These are phyloP conservation scores for Aphaenogaster rudis DNA, from an alignment of 1,140 invertebrate species.

Conservation along the genomic window DNA sequence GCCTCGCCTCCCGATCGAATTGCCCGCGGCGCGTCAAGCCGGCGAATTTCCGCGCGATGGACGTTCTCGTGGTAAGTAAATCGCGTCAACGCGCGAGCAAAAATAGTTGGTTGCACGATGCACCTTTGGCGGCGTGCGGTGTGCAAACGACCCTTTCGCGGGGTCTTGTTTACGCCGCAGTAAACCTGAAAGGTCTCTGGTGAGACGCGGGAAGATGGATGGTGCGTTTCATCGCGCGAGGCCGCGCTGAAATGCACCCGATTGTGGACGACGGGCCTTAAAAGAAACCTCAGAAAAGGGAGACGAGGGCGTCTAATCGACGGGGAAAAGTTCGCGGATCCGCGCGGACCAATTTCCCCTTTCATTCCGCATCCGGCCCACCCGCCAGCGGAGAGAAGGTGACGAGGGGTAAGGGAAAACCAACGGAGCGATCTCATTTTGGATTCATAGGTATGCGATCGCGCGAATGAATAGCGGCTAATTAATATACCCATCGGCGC, in stretches of 20 bases:
- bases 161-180: slow-evolving; percentile 52
- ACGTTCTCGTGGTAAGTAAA: slow-evolving; percentile 31
- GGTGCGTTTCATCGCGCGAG: slow-evolving; percentile 22
- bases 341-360: slow-evolving; percentile 1
- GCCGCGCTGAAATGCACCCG: slow-evolving; percentile 13
- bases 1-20: slow-evolving; percentile 24
- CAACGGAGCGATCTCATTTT: slow-evolving; percentile 30
- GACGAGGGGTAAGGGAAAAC: neutral
- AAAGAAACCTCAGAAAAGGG: neutral
- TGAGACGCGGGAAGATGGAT: slow-evolving; percentile 41
- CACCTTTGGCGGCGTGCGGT: slow-evolving; percentile 12
- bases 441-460: slow-evolving; percentile 50
- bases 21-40: neutral
- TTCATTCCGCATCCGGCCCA: slow-evolving; percentile 19
- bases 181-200: slow-evolving; percentile 48
- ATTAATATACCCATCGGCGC: slow-evolving; percentile 48
- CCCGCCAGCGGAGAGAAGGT: too few species aligned
- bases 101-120: neutral
- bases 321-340: slow-evolving; percentile 21
- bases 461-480: slow-evolving; percentile 57
- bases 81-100: neutral
- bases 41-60: slow-evolving; percentile 32
- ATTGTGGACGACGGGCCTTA: neutral
- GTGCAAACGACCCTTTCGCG: slow-evolving; percentile 31
- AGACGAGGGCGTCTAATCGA: slow-evolving; percentile 9